These are phyloP conservation scores for Tylochromis polylepis DNA, from an alignment of 2,113 vertebrate genomes.

Conservation along the genomic window DNA sequence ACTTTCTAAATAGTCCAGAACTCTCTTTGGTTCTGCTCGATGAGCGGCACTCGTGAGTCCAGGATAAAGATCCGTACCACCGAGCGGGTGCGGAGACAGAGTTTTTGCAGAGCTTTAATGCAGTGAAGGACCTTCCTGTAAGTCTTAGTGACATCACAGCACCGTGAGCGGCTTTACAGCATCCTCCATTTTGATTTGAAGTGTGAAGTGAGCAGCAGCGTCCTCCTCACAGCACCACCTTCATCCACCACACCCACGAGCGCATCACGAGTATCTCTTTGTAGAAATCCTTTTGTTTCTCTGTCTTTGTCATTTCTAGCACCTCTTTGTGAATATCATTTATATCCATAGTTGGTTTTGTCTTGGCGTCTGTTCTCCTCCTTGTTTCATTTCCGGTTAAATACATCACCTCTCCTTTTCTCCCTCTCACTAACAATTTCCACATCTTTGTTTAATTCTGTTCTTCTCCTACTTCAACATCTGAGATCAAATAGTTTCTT, in stretches of 20 bases:
- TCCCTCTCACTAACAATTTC: neutral
- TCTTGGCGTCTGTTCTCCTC: rapidly evolving
- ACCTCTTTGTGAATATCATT: neutral
- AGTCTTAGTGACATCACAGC: neutral
- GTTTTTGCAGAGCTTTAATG: neutral
- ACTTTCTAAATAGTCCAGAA: neutral
- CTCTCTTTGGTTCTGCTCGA: neutral
- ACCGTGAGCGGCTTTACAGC: too few species aligned
- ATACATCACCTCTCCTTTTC: rapidly evolving
- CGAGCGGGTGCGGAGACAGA: too few species aligned
- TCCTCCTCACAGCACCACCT: neutral
- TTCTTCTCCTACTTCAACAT: neutral
- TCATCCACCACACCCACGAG: too few species aligned
- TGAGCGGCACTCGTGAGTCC: neutral
- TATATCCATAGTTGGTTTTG: neutral
- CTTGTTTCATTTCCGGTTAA: neutral
- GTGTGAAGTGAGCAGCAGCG: neutral
- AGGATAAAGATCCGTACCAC: neutral
- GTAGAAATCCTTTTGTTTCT: neutral
- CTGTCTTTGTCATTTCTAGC: neutral
- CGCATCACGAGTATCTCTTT: too few species aligned
- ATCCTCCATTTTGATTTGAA: neutral
- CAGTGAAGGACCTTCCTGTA: neutral
- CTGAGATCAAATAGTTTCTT: neutral
- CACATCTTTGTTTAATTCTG: neutral